Evolutionary conservation across 2,888 invertebrate species (phyloP), one percentile per base, ranked within the genome.

Genomic region (Cactoblastis cactorum): DNA sequence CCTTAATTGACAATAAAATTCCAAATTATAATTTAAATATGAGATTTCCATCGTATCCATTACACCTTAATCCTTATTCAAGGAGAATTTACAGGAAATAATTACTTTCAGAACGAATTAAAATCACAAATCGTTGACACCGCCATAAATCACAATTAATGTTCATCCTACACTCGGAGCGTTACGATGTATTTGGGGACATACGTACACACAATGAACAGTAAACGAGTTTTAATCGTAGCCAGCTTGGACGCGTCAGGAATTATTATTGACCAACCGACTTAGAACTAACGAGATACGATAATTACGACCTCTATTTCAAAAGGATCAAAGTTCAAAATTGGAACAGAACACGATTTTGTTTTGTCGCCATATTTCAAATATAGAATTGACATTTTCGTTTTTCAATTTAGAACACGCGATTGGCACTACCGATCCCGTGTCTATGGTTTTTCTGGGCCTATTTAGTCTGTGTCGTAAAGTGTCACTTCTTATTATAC

Each of bases 211-310:
- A 76, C 80, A 80, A 82, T 80, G 70, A 73, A 63, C 71, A 71
- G 72, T 81, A 83, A 80, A 80, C 85, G 78, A 79, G 81, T 85
- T 84, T 80, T 80, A 84, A 83, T 79, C 83, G 80, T 73, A 68
- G 69, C 66, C 69, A 65, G 67, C 67, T 65, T 58, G 71, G 65
- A 83, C 84, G 82, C 75, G 85, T 82, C 80, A 61, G 69, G 84
- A 75, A 84, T 84, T 77, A 74, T 81, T 77, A 80, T 80, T 63
- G 64, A 47, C 19, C 62, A 49, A 56, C 71, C 61, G 70, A 55
- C 38, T 54, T 54, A 45, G 50, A 33, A n/a, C n/a, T n/a, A 46
- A 35, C 53, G 39, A 46, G 51, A 53, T 51, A n/a, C 15, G 47
- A 34, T 53, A 41, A 34, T 22, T 24, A 22, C 17, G 60, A 55